Conservation (phyloP, 1,140 invertebrate genomes). For the Ctenoplectra terminalis region DNA sequence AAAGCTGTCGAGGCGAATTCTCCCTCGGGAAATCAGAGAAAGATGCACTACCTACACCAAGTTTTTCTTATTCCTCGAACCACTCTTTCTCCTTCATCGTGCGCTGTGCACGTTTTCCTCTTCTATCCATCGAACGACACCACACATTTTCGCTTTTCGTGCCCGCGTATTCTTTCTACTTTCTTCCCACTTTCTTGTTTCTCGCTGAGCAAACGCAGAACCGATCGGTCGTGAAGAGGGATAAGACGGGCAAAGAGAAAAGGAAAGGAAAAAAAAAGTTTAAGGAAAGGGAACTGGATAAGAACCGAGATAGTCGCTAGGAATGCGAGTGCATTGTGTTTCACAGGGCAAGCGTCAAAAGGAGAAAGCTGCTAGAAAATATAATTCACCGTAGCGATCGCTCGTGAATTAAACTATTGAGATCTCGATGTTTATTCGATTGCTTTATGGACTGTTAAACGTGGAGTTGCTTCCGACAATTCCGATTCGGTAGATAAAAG, state of each 20-base stretch:
- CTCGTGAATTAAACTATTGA: conserved; percentile 20
- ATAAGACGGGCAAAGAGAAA: neutral
- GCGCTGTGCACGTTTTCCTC: neutral
- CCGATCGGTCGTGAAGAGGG: conserved; percentile 32
- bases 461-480: too few relatives aligned
- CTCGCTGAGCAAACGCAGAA: conserved; percentile 8
- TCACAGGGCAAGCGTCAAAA: neutral
- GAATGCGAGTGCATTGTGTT: neutral
- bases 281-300: neutral
- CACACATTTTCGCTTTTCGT: conserved; percentile 25
- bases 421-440: conserved; percentile 10
- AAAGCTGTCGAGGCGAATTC: conserved; percentile 43
- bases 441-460: neutral
- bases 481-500: too few relatives aligned
- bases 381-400: conserved; percentile 3
- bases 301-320: too few relatives aligned
- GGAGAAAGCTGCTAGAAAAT: too few relatives aligned
- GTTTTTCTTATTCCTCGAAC: conserved; percentile 4
- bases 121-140: neutral
- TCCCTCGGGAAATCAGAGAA: conserved; percentile 72
- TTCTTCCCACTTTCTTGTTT: conserved; percentile 36
- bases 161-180: neutral
- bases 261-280: neutral
- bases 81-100: conserved; percentile 7
- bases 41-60: conserved; percentile 66